phyloP scores from a whole-genome alignment of 2,888 invertebrate species.

The Phortica okadai region DNA sequence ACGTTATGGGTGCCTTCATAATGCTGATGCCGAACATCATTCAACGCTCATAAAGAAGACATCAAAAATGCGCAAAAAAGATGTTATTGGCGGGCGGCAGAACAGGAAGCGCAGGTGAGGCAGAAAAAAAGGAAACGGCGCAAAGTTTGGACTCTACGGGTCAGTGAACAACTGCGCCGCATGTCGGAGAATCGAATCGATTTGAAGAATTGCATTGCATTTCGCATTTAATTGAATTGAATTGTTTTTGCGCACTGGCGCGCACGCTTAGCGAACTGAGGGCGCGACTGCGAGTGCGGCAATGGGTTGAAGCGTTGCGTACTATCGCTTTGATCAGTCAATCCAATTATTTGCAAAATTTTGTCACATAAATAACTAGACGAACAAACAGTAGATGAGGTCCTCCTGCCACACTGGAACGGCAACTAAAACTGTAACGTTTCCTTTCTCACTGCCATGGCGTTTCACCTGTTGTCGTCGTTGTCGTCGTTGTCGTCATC shows the following conservation, averaged over 20 bases:
- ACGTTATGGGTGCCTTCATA: neutral
- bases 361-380: slow-evolving; percentile 76
- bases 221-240: slow-evolving; percentile 76
- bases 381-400: slow-evolving; percentile 39
- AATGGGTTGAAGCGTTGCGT: slow-evolving; percentile 46
- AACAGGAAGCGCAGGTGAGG: slow-evolving; percentile 4
- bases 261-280: neutral
- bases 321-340: slow-evolving; percentile 75
- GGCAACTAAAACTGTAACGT: slow-evolving; percentile 36
- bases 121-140: neutral
- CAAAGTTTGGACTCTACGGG: slow-evolving; percentile 34
- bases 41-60: slow-evolving; percentile 19
- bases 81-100: neutral
- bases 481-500: slow-evolving; percentile 3
- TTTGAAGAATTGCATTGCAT: slow-evolving; percentile 69
- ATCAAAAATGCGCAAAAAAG: slow-evolving; percentile 23
- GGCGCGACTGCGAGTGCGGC: neutral
- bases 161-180: slow-evolving; percentile 49
- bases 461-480: slow-evolving; percentile 63
- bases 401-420: neutral
- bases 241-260: slow-evolving; percentile 57
- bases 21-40: slow-evolving; percentile 8
- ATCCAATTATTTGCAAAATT: slow-evolving; percentile 77
- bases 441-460: slow-evolving; percentile 58
- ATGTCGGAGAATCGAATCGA: slow-evolving; percentile 43